These are phyloP conservation scores for Glossosoma conforme DNA, from an alignment of 1,140 invertebrate species.

Conservation along the genomic window DNA sequence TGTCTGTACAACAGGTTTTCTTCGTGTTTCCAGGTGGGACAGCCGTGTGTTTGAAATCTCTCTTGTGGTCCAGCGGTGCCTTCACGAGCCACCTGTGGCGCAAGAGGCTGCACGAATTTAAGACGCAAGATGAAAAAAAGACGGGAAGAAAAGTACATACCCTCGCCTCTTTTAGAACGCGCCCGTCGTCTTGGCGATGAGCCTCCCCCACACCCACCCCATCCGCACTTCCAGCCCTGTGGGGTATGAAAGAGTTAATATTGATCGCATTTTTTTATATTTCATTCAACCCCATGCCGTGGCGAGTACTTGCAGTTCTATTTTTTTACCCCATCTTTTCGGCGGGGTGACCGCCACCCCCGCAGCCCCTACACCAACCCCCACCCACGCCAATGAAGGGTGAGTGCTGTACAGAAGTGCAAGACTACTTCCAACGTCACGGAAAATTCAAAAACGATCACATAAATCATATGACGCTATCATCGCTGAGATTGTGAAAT, in stretches of 20 bases:
- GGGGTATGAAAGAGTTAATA: slow-evolving; percentile 33
- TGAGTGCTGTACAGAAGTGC: no score
- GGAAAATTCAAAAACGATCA: no score
- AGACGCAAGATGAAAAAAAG: slow-evolving; percentile 28
- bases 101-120: slow-evolving; percentile 28
- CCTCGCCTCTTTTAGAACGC: slow-evolving; percentile 26
- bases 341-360: slow-evolving; percentile 9
- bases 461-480: no score
- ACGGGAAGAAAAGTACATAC: slow-evolving; percentile 29
- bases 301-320: slow-evolving; percentile 27
- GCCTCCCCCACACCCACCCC: slow-evolving; percentile 2
- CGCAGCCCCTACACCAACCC: no score
- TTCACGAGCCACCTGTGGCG: slow-evolving; percentile 30
- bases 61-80: background rate
- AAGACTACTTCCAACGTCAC: no score
- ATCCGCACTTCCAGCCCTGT: slow-evolving; percentile 22
- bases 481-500: no score
- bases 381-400: no score
- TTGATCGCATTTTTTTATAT: slow-evolving; percentile 32
- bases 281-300: slow-evolving; percentile 25
- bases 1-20: no score
- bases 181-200: slow-evolving; percentile 32
- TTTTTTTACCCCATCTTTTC: slow-evolving; percentile 27
- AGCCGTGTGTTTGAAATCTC: no score
- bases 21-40: no score